These are phyloP conservation scores for Lepidurus apus DNA, from an alignment of 1,140 invertebrate genomes.

Conservation along the genomic window DNA sequence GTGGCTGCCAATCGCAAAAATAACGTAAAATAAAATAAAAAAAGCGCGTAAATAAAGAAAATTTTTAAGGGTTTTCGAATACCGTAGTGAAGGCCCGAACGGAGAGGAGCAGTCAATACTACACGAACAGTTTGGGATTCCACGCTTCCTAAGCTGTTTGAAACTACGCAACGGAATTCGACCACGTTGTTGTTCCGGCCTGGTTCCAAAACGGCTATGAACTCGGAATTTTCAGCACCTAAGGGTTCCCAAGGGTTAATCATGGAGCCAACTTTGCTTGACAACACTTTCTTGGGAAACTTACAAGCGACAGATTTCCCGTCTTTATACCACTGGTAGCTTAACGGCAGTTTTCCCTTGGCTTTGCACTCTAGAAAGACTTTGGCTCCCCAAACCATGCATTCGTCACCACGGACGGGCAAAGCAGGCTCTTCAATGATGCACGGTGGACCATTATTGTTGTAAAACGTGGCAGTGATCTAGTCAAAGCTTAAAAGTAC, in stretches of 20 bases:
- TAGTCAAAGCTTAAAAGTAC: background rate
- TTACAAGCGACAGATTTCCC: background rate
- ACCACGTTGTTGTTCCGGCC: background rate
- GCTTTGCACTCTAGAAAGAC: background rate
- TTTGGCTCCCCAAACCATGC: background rate
- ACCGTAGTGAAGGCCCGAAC: background rate
- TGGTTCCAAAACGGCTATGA: background rate
- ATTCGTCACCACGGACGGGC: slow-evolving; percentile 7
- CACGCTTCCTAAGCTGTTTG: slow-evolving; percentile 8
- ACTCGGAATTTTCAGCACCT: background rate
- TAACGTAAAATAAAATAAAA: background rate
- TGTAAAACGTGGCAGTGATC: background rate
- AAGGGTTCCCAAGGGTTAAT: background rate
- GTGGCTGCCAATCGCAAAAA: slow-evolving; percentile 38
- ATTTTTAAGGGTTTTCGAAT: background rate
- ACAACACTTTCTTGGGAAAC: background rate
- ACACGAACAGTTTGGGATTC: slow-evolving; percentile 8
- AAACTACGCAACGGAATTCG: background rate
- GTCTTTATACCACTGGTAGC: slow-evolving; percentile 10
- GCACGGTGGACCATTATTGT: background rate
- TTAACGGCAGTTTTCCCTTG: background rate
- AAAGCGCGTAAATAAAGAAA: background rate
- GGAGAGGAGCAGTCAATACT: slow-evolving; percentile 15
- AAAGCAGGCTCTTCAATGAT: background rate
- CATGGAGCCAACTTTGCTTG: background rate